Evolutionary conservation across 2,113 vertebrate genomes (phyloP).

Genomic region (rat (Rattus norvegicus)): GRCr8 NC_086024.1:40862001-40862500

Average conservation of each 20-base stretch:
- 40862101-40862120: neutral
- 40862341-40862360: neutral
- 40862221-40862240: neutral
- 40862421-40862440: neutral
- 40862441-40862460: neutral
- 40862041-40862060: neutral
- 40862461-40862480: neutral
- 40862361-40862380: neutral
- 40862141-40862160: neutral
- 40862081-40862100: neutral
- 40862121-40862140: neutral
- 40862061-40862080: neutral
- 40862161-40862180: neutral
- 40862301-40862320: neutral
- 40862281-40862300: neutral
- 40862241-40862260: neutral
- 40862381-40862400: neutral
- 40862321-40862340: neutral
- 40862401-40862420: neutral
- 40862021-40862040: neutral
- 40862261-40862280: neutral
- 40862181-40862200: neutral
- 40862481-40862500: neutral
- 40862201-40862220: neutral
- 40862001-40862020: neutral